These are phyloP conservation scores for Phyto melanocephala DNA, from an alignment of 2,888 invertebrate genomes.

Conservation along the genomic window DNA sequence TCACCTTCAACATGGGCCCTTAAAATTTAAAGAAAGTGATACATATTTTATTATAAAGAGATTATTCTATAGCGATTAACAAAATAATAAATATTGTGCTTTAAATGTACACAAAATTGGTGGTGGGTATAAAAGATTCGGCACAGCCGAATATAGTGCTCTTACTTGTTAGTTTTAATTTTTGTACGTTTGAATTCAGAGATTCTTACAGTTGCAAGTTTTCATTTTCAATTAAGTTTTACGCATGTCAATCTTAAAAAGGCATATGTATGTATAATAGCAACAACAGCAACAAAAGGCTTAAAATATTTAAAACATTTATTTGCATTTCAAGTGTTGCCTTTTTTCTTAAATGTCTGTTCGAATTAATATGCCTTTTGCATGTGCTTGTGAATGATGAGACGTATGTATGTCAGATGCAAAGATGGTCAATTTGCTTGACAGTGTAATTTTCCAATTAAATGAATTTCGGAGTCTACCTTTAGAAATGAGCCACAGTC, in stretches of 20 bases:
- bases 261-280: constrained; percentile 36
- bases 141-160: too few species aligned
- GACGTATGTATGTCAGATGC: constrained; percentile 30
- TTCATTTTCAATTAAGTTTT: constrained; percentile 64
- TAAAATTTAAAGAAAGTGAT: too few species aligned
- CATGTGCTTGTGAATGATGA: constrained; percentile 26
- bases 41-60: too few species aligned
- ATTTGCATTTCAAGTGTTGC: constrained; percentile 6
- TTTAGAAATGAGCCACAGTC: constrained; percentile 11
- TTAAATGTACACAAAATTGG: too few species aligned
- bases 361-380: constrained; percentile 44
- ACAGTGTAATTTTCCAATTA: constrained; percentile 65
- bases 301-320: constrained; percentile 54
- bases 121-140: too few species aligned
- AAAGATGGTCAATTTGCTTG: constrained; percentile 59
- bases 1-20: too few species aligned
- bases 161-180: background rate
- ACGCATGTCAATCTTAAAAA: constrained; percentile 63
- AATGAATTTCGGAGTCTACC: constrained; percentile 53
- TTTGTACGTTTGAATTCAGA: constrained; percentile 23
- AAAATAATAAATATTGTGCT: too few species aligned
- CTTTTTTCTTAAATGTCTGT: constrained; percentile 28
- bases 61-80: too few species aligned
- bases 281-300: constrained; percentile 11
- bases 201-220: constrained; percentile 65